phyloP scores from a whole-genome alignment of 2,113 vertebrate genomes.

The Menura novaehollandiae region DNA sequence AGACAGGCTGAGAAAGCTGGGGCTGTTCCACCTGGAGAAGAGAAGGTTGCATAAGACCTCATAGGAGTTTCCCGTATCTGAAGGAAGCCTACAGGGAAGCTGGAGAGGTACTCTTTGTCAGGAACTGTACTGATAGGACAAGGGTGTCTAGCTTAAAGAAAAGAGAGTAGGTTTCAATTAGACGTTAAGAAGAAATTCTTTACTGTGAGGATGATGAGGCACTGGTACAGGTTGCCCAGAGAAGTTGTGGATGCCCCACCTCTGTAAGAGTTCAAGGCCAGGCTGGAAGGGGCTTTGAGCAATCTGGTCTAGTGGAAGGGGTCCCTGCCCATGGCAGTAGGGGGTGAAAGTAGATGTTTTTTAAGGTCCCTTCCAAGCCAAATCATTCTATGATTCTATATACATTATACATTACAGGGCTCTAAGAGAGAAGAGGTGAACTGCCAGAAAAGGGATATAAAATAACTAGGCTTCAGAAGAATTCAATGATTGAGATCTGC shows the following conservation, averaged over 20 bases:
- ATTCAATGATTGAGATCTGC: background rate
- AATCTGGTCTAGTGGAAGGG: background rate
- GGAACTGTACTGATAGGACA: background rate
- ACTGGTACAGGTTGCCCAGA: background rate
- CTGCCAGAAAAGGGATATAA: background rate
- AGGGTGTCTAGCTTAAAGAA: background rate
- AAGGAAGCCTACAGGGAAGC: background rate
- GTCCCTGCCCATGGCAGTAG: background rate
- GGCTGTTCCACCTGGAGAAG: background rate
- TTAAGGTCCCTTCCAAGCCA: background rate
- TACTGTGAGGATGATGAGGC: background rate
- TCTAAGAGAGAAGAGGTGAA: background rate
- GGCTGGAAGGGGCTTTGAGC: rapidly evolving
- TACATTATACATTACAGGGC: background rate
- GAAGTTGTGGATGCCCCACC: background rate
- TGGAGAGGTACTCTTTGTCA: background rate
- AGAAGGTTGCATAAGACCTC: background rate
- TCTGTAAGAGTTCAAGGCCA: background rate
- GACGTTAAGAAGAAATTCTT: background rate
- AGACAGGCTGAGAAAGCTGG: background rate
- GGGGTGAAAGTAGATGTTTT: background rate
- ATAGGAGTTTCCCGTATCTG: background rate
- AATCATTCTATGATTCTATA: background rate
- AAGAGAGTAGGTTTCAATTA: background rate
- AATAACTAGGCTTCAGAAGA: background rate